A percentile compares a stretch with the other conserved stretches of the same genome.
These are phyloP conservation scores for Astyanax mexicanus DNA, from an alignment of 2,797 vertebrate genomes.

Conservation along the genomic window DNA sequence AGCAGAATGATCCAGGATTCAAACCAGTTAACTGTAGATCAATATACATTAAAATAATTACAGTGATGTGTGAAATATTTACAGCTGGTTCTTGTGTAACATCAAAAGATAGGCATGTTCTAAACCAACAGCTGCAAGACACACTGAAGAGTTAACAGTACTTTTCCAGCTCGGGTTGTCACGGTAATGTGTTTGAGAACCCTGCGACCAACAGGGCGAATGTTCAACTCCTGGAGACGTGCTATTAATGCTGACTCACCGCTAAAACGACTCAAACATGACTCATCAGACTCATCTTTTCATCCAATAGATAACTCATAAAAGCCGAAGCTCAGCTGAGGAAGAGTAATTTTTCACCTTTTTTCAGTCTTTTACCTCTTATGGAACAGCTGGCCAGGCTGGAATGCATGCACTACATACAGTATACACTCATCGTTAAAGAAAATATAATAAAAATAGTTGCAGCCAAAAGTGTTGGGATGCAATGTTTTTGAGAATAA, in stretches of 20 bases:
- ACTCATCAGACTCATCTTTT: slow-evolving; percentile 14
- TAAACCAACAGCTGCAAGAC: neutral
- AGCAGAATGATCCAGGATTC: too few species aligned
- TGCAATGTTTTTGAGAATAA: too few species aligned
- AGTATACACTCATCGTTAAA: too few species aligned
- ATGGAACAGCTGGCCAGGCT: neutral
- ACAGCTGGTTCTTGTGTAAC: too few species aligned
- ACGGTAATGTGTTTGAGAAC: slow-evolving; percentile 13
- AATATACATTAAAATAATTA: too few species aligned
- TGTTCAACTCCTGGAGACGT: neutral
- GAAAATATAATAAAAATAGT: too few species aligned
- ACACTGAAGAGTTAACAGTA: neutral
- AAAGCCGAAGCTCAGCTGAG: slow-evolving; percentile 3
- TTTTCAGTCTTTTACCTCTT: too few species aligned
- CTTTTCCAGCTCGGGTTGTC: slow-evolving; percentile 4
- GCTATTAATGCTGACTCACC: slow-evolving; percentile 30
- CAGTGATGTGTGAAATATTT: too few species aligned
- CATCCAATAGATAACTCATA: neutral
- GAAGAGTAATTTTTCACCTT: neutral
- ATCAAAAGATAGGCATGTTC: neutral
- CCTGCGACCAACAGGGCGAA: neutral
- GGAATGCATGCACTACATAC: too few species aligned
- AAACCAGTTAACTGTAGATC: too few species aligned
- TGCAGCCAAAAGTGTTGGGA: too few species aligned
- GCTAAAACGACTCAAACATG: slow-evolving; percentile 18